Conservation (phyloP, 2,888 invertebrate genomes). For the Micropterix aruncella region DNA sequence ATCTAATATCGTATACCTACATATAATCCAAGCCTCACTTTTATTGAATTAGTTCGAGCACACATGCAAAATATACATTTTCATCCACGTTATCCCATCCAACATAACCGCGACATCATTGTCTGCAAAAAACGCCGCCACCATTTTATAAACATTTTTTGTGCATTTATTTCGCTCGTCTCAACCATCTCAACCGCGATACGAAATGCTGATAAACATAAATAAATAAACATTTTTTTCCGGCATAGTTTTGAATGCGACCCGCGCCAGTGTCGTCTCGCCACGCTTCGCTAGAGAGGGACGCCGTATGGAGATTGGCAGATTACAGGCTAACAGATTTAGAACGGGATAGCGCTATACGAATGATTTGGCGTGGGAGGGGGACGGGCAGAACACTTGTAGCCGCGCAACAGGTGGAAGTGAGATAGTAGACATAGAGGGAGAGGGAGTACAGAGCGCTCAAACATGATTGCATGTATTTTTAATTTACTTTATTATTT, state of each 20-base stretch:
- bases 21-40: too few relatives aligned
- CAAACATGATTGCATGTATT: neutral
- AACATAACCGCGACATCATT: too few relatives aligned
- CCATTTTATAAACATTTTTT: too few relatives aligned
- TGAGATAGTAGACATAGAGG: neutral
- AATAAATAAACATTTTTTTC: neutral
- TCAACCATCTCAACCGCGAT: neutral
- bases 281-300: neutral
- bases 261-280: neutral
- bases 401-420: neutral
- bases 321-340: neutral
- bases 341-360: neutral
- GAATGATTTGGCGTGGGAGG: neutral
- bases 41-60: too few relatives aligned
- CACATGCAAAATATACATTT: too few relatives aligned
- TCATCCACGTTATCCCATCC: too few relatives aligned
- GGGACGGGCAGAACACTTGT: neutral
- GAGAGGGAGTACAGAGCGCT: too few relatives aligned
- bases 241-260: neutral
- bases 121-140: too few relatives aligned
- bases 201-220: neutral
- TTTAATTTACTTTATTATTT: too few relatives aligned
- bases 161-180: too few relatives aligned
- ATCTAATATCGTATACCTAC: too few relatives aligned
- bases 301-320: neutral